Conservation (phyloP, 2,797 vertebrate species). For the Myotis findleyi region DNA sequence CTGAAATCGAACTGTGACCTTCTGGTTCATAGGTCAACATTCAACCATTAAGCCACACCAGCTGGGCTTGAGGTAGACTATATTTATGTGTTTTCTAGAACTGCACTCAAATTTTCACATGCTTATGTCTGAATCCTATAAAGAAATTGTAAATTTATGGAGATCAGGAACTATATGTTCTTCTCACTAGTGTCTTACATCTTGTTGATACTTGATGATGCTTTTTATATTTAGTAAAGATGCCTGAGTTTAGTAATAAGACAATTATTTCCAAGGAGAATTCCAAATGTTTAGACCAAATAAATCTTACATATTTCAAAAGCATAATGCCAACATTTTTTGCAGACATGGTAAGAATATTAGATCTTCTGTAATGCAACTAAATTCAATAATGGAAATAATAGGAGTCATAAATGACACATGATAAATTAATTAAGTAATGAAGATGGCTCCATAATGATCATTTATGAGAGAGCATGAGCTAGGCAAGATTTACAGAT, state of each 20-base stretch:
- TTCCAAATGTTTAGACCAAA: background rate
- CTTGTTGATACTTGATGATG: background rate
- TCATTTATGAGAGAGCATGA: background rate
- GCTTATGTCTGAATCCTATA: background rate
- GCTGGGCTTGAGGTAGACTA: background rate
- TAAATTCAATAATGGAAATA: slow-evolving; percentile 4
- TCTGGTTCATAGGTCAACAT: too few species aligned
- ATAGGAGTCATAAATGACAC: background rate
- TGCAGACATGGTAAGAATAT: background rate
- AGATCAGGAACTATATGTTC: background rate
- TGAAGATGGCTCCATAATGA: background rate
- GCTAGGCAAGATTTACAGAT: background rate
- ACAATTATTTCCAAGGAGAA: background rate
- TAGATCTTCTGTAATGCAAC: background rate
- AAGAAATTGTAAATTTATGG: background rate
- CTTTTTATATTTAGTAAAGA: background rate
- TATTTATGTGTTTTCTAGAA: slow-evolving; percentile 1
- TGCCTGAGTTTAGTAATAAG: background rate
- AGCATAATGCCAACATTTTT: background rate
- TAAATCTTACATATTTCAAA: slow-evolving; percentile 14
- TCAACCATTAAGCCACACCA: too few species aligned
- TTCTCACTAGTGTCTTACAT: background rate
- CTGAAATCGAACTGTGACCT: too few species aligned
- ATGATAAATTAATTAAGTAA: background rate
- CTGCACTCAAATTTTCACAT: background rate